These are phyloP conservation scores for Scylla paramamosain DNA, from an alignment of 1,140 invertebrate species.

Conservation along the genomic window DNA sequence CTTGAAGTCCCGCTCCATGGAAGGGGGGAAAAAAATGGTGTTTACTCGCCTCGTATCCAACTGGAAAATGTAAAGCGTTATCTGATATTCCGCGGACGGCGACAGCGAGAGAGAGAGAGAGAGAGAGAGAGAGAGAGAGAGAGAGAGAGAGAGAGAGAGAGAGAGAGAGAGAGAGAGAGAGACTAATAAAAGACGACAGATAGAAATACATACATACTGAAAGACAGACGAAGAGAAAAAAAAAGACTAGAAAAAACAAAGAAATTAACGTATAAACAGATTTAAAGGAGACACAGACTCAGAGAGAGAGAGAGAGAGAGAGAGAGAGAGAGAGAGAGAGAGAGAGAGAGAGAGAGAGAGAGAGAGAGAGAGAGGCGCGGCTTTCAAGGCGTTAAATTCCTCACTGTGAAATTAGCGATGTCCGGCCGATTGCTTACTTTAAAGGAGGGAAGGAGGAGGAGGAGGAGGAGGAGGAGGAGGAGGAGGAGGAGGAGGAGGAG, in stretches of 20 bases:
- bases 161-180: slow-evolving; percentile 52
- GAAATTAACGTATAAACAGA: not conserved
- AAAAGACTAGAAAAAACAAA: not conserved
- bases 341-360: not conserved
- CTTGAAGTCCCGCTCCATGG: not conserved
- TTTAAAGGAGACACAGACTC: not conserved
- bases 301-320: not conserved
- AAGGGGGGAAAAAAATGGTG: not conserved
- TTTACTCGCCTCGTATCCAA: slow-evolving; percentile 44
- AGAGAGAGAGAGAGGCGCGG: slow-evolving; percentile 29
- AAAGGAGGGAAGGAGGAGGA: not conserved
- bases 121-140: slow-evolving; percentile 57
- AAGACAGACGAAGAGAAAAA: not conserved
- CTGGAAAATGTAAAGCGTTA: slow-evolving; percentile 59
- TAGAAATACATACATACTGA: not conserved
- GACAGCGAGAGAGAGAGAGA: not conserved
- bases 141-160: slow-evolving; percentile 1
- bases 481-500: slow-evolving; percentile 29
- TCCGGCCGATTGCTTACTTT: slow-evolving; percentile 35
- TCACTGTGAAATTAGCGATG: slow-evolving; percentile 46
- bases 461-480: not conserved
- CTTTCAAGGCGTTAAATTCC: slow-evolving; percentile 49
- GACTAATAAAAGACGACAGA: not conserved
- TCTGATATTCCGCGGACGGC: slow-evolving; percentile 33
- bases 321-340: not conserved